Evolutionary conservation across 92 coral and sea anemone genomes (phyloP).

Genomic region (Hydrozoanthus gracilis): DNA sequence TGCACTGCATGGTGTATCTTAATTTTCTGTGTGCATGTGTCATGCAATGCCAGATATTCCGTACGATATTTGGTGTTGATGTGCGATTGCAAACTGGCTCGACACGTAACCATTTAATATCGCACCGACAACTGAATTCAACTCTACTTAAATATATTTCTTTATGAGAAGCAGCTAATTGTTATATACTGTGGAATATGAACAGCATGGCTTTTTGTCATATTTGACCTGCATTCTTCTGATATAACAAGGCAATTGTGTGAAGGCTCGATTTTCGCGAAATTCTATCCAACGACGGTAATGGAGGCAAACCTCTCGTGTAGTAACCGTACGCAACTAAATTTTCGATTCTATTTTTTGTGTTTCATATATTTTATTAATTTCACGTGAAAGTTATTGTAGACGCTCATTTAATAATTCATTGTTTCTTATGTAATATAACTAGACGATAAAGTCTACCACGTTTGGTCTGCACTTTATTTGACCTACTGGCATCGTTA

Average conservation of each 20-base stretch:
- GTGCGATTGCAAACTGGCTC: background rate
- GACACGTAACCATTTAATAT: background rate
- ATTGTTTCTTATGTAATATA: background rate
- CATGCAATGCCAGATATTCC: constrained; percentile 43
- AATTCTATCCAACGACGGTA: constrained; percentile 36
- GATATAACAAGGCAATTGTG: constrained; percentile 45
- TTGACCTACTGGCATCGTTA: background rate
- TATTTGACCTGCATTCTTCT: constrained; percentile 21
- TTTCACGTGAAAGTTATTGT: background rate
- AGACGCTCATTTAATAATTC: background rate
- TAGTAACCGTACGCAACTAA: background rate
- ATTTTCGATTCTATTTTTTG: background rate
- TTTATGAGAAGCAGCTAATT: background rate
- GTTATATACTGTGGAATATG: background rate
- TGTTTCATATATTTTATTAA: background rate
- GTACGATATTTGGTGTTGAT: constrained; percentile 5
- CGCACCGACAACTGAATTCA: background rate
- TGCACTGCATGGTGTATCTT: background rate
- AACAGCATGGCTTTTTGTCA: constrained; percentile 5
- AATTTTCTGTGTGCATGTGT: constrained; percentile 19
- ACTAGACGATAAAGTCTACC: background rate
- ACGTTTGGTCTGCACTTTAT: background rate
- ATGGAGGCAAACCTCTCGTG: constrained; percentile 14
- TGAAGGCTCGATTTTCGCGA: constrained; percentile 44
- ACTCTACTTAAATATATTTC: background rate